Evolutionary conservation across 2,888 invertebrate species (phyloP), one percentile per base, ranked within the genome.

Genomic region (Theretra japonica): DNA sequence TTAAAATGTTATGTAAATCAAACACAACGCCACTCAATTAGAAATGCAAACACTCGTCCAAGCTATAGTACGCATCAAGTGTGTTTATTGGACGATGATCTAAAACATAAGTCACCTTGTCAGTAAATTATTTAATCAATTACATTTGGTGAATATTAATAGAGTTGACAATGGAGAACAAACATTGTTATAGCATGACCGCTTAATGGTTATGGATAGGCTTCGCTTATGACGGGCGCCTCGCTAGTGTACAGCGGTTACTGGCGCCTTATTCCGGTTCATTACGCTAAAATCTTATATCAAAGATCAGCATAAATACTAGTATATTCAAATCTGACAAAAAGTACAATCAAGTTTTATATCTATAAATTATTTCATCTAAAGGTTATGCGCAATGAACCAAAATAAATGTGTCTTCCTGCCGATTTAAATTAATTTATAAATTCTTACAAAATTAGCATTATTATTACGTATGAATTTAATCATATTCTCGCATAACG

Each of bases 81-180:
- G 62, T 50, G n/a, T 69, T 69, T 33, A 69, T 17, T 69, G 48
- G 57, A 59, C 68, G 69, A 74, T 70, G 23, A 65, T 71, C 56
- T 65, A 79, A 77, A 80, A 80, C 80, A 75, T 74, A 75, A 78
- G 83, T 81, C 83, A 83, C 80, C 82, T 82, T 82, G 81, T 77
- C 76, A 75, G 72, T 74, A 76, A 74, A 74, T 69, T 73, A 75
- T 72, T 73, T 75, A 75, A 76, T 73, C 73, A 77, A 78, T 77
- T 79, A 76, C 76, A 75, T 75, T 73, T 70, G 41, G 30, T 72
- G 72, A 48, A 50, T 74, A 69, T 73, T 71, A 77, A 73, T 75
- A 72, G 65, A 74, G 72, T 59, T 72, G 69, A 70, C 72, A 72
- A 71, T 23, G 65, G 59, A 70, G 60, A 30, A 70, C 50, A 30